phyloP scores from a whole-genome alignment of 2,797 vertebrate genomes.

The Limnodromus scolopaceus region DNA sequence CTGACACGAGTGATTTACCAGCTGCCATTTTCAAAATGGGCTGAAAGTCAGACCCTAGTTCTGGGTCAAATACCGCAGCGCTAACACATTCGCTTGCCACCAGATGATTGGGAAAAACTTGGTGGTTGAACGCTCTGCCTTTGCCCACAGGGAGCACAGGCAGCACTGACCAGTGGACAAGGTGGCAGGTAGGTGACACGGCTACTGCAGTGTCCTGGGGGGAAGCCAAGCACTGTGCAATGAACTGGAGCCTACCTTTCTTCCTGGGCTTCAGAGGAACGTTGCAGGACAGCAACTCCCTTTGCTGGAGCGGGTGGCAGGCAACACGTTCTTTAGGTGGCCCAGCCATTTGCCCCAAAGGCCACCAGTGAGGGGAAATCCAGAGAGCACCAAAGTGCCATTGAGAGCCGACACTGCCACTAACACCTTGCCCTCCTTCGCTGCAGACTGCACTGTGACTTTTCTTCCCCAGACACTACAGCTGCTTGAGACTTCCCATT shows the following conservation, averaged over 20 bases:
- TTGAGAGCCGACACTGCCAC: fast-evolving
- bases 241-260: background rate
- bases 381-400: background rate
- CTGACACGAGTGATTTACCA: background rate
- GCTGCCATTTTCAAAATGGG: background rate
- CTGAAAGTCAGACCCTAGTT: background rate
- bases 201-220: background rate
- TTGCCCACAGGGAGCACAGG: background rate
- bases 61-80: background rate
- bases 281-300: fast-evolving
- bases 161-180: background rate
- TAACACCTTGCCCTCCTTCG: fast-evolving
- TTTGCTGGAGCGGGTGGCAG: background rate
- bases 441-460: background rate
- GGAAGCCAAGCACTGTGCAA: background rate
- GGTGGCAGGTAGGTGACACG: background rate
- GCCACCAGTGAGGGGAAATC: background rate
- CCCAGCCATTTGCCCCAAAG: background rate
- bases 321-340: background rate
- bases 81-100: fast-evolving
- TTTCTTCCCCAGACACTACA: background rate
- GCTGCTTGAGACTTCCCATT: background rate
- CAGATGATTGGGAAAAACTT: background rate
- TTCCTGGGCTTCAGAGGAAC: background rate
- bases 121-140: background rate